A percentile compares a stretch with the other conserved stretches of the same genome.
These are phyloP conservation scores for Lathronympha strigana DNA, from an alignment of 2,888 invertebrate genomes.

Conservation along the genomic window DNA sequence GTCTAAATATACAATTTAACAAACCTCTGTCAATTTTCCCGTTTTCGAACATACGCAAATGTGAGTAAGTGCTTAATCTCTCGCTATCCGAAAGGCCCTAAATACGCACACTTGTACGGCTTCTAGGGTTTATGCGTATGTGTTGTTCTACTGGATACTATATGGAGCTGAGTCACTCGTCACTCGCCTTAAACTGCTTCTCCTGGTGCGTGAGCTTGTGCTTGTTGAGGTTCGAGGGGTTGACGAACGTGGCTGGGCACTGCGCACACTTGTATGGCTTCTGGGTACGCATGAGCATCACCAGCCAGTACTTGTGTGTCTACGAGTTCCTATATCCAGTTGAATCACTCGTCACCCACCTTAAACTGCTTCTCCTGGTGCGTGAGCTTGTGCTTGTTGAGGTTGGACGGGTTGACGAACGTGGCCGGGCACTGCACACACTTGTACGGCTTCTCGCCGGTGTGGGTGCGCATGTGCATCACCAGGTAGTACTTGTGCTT, in stretches of 20 bases:
- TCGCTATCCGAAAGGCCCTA: too few species aligned
- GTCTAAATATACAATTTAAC: too few species aligned
- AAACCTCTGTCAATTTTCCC: too few species aligned
- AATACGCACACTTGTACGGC: too few species aligned
- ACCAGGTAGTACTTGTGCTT: conserved; percentile 81
- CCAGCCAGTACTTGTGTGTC: conserved; percentile 75
- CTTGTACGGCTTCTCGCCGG: conserved; percentile 78
- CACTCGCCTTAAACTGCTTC: conserved; percentile 73
- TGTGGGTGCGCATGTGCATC: conserved; percentile 84
- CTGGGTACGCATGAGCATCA: conserved; percentile 84
- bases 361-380: conserved; percentile 82
- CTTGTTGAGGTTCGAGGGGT: conserved; percentile 87
- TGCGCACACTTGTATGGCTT: conserved; percentile 77
- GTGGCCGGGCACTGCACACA: conserved; percentile 82
- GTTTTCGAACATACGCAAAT: too few species aligned
- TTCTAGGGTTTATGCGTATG: too few species aligned
- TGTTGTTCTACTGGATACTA: too few species aligned
- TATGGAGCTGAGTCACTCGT: too few species aligned
- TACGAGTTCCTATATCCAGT: neutral
- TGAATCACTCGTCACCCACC: conserved; percentile 52
- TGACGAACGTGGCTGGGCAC: conserved; percentile 85
- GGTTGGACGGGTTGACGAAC: conserved; percentile 86
- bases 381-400: conserved; percentile 86
- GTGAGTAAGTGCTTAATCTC: too few species aligned
- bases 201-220: conserved; percentile 85